Conservation (phyloP, 2,888 invertebrate species). For the Bunonema sp. region DNA sequence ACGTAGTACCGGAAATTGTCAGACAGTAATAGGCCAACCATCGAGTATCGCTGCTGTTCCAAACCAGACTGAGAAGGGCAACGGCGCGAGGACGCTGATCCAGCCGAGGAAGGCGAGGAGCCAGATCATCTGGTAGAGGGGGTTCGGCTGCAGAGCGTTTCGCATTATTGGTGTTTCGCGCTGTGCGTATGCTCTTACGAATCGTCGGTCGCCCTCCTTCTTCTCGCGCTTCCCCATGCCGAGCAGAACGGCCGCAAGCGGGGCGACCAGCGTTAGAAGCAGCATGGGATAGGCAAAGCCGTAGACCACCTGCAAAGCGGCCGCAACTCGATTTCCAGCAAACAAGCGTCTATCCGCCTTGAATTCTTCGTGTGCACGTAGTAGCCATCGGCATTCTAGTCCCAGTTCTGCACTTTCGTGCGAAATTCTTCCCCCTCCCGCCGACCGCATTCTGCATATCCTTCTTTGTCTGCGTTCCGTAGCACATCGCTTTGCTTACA, state of each 20-base stretch:
- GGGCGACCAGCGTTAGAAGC: conserved; percentile 32
- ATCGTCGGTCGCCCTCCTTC: conserved; percentile 35
- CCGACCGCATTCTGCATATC: no score
- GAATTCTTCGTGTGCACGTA: no score
- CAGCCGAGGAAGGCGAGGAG: conserved; percentile 36
- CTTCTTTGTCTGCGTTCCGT: no score
- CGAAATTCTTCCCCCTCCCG: no score
- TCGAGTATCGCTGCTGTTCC: no score
- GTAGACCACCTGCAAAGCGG: conserved; percentile 32
- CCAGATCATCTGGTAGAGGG: conserved; percentile 42
- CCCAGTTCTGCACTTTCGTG: no score
- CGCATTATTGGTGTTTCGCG: neutral
- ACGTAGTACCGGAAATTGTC: no score
- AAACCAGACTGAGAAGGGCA: conserved; percentile 41
- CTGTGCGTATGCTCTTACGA: conserved; percentile 16
- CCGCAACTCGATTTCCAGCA: no score
- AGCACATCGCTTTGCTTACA: no score
- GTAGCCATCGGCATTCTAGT: no score
- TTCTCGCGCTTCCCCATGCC: conserved; percentile 43
- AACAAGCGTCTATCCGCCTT: no score
- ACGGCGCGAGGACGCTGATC: conserved; percentile 32
- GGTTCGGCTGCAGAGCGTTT: conserved; percentile 26
- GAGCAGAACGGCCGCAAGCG: conserved; percentile 37
- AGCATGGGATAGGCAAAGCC: conserved; percentile 41
- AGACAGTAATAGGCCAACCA: no score